phyloP scores from a whole-genome alignment of 2,888 invertebrate species.

The Brachyopa scutellaris region DNA sequence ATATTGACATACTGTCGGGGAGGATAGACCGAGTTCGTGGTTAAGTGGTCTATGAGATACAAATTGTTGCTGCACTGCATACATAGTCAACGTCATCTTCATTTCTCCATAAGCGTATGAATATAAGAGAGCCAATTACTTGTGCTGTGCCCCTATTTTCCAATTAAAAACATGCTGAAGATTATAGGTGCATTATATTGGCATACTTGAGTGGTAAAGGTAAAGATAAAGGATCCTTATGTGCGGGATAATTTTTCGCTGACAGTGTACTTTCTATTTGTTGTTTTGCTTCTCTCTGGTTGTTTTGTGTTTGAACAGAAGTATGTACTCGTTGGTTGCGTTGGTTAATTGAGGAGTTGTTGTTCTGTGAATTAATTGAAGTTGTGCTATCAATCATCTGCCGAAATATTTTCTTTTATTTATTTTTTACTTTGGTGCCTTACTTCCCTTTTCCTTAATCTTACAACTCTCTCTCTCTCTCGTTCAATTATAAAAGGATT shows the following conservation, averaged over 20 bases:
- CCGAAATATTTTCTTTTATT: conserved; percentile 41
- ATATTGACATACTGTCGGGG: conserved; percentile 10
- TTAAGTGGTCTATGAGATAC: conserved; percentile 67
- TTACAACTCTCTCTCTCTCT: conserved; percentile 29
- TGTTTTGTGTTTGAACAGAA: conserved; percentile 12
- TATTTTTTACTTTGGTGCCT: too few relatives aligned
- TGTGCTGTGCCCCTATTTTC: conserved; percentile 62
- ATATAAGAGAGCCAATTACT: conserved; percentile 70
- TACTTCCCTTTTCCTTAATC: conserved; percentile 15
- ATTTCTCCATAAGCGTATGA: too few relatives aligned
- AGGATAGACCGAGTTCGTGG: conserved; percentile 52
- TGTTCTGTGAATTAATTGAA: conserved; percentile 36
- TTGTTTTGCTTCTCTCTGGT: conserved; percentile 16
- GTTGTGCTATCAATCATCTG: conserved; percentile 60
- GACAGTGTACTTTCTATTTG: conserved; percentile 41
- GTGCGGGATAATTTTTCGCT: conserved; percentile 53
- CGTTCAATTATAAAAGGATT: conserved; percentile 66
- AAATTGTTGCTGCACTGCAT: conserved; percentile 65
- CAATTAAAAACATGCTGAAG: conserved; percentile 62
- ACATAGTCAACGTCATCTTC: conserved; percentile 21
- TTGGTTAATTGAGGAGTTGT: conserved; percentile 64
- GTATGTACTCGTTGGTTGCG: conserved; percentile 25
- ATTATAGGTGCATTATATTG: conserved; percentile 67
- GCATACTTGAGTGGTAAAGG: conserved; percentile 70
- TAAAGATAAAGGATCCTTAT: conserved; percentile 52